These are phyloP conservation scores for Empis livida DNA, from an alignment of 2,888 invertebrate species.

Conservation along the genomic window DNA sequence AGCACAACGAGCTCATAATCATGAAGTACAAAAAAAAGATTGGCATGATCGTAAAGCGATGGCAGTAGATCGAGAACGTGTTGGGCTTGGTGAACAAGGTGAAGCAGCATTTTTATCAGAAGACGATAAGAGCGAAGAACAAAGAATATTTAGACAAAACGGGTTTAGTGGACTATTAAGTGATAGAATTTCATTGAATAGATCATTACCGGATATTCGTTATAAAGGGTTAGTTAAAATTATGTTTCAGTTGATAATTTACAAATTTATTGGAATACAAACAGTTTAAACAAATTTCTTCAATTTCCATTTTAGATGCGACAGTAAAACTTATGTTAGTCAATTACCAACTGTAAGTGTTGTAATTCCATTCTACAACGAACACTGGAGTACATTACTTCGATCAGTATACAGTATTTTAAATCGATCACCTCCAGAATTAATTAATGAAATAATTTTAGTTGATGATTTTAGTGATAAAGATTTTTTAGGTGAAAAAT, in stretches of 20 bases:
- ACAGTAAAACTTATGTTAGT: no score
- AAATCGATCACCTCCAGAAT: conserved; percentile 69
- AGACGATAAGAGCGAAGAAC: conserved; percentile 48
- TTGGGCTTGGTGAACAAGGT: conserved; percentile 63
- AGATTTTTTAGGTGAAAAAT: conserved; percentile 51
- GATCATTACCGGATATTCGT: conserved; percentile 67
- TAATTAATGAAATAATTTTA: conserved; percentile 78
- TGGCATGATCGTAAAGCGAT: conserved; percentile 66
- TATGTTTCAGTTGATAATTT: conserved; percentile 13
- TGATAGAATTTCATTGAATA: conserved; percentile 77
- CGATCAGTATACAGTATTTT: conserved; percentile 69
- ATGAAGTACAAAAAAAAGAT: conserved; percentile 43
- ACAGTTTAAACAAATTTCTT: background rate
- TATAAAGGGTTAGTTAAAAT: conserved; percentile 45
- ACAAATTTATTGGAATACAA: background rate
- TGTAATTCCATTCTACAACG: conserved; percentile 81
- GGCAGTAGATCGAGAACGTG: conserved; percentile 42
- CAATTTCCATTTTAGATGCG: no score
- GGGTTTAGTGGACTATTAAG: conserved; percentile 90
- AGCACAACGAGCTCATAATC: background rate
- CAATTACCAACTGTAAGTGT: conserved; percentile 73
- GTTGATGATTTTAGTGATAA: conserved; percentile 82
- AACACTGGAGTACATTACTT: conserved; percentile 79
- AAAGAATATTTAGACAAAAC: conserved; percentile 65
- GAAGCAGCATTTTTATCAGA: conserved; percentile 46